Conservation (phyloP, 2,113 vertebrate genomes). For the Otocyon megalotis region DNA sequence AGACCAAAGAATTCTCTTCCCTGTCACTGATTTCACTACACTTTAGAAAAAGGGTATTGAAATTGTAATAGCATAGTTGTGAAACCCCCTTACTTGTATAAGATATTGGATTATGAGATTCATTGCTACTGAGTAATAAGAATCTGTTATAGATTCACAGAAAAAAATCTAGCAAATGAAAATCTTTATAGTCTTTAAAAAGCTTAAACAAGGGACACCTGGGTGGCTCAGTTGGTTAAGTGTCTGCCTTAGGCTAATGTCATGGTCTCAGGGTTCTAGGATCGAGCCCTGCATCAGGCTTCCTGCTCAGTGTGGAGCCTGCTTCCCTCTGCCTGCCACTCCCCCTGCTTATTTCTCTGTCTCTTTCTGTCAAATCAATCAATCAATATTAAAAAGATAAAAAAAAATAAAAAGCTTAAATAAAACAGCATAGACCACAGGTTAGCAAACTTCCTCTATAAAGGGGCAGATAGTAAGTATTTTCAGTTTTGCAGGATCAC, state of each 20-base stretch:
- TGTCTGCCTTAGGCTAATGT: background rate
- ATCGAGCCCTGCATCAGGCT: background rate
- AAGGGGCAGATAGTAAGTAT: background rate
- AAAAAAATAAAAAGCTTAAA: background rate
- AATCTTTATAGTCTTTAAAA: background rate
- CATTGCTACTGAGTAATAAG: background rate
- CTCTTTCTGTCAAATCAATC: background rate
- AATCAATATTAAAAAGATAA: background rate
- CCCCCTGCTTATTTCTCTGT: background rate
- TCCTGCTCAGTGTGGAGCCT: background rate
- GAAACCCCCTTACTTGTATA: background rate
- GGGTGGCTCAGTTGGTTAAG: background rate
- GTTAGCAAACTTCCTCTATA: background rate
- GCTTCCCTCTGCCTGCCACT: too few relatives aligned
- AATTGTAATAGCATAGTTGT: background rate
- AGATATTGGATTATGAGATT: background rate
- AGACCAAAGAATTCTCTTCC: background rate
- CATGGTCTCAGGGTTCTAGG: background rate
- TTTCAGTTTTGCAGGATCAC: background rate
- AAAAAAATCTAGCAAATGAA: background rate
- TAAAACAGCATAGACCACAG: background rate
- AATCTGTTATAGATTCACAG: background rate
- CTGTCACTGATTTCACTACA: background rate
- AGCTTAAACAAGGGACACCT: background rate
- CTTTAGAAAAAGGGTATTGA: background rate